A percentile compares a stretch with the other conserved stretches of the same genome.
Evolutionary conservation across 2,797 vertebrate genomes (phyloP).

Genomic region (Scarus forsteni): DNA sequence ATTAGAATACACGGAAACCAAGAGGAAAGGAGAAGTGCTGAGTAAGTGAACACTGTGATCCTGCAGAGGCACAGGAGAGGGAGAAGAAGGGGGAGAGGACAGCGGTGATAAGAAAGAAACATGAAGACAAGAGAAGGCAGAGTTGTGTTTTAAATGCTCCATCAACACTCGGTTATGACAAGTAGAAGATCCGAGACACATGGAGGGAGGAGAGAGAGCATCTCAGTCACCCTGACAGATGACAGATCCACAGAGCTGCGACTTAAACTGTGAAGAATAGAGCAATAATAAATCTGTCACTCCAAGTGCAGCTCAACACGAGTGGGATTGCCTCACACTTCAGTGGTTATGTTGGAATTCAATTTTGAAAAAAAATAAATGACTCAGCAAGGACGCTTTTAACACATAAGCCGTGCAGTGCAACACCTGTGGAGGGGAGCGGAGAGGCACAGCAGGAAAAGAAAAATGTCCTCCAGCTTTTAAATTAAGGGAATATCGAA

Average conservation of each 20-base stretch:
- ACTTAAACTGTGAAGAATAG: conserved; percentile 66
- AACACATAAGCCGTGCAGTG: background rate
- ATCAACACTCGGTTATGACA: conserved; percentile 34
- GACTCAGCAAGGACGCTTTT: conserved; percentile 16
- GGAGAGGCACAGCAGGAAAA: background rate
- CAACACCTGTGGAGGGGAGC: background rate
- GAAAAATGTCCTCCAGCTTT: background rate
- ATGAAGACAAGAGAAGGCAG: background rate
- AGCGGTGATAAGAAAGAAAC: too few relatives aligned
- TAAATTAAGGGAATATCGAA: background rate
- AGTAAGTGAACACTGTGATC: conserved; percentile 36
- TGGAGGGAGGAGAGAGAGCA: background rate
- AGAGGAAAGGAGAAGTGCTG: conserved; percentile 32
- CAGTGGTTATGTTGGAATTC: conserved; percentile 28
- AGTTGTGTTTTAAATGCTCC: conserved; percentile 20
- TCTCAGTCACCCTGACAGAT: conserved; percentile 43
- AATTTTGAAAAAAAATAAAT: conserved; percentile 33
- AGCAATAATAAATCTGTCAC: conserved; percentile 71
- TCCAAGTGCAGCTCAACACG: conserved; percentile 23
- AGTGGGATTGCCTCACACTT: conserved; percentile 16
- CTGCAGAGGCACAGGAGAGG: conserved; percentile 34
- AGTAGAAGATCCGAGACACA: background rate
- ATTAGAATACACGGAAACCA: conserved; percentile 50
- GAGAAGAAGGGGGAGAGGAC: background rate
- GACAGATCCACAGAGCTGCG: conserved; percentile 52